Evolutionary conservation across 2,797 vertebrate genomes (phyloP).

Genomic region (Rhynchonycteris naso): DNA sequence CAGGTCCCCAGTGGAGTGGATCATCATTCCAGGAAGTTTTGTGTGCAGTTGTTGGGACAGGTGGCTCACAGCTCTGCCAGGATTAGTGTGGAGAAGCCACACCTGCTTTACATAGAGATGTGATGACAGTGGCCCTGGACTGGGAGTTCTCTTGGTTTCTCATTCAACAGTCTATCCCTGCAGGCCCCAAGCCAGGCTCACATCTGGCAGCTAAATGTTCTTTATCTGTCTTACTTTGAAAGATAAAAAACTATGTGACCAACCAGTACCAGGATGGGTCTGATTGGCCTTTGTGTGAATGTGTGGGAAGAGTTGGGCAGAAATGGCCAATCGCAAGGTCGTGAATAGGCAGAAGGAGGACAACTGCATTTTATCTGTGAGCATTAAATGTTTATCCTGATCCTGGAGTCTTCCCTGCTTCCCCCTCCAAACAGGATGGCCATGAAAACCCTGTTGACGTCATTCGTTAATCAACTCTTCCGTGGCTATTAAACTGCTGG

Average conservation of each 20-base stretch:
- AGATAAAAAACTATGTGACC: constrained; percentile 25
- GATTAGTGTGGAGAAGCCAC: constrained; percentile 43
- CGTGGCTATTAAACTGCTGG: not conserved
- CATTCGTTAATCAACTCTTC: constrained; percentile 53
- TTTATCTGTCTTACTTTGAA: constrained; percentile 24
- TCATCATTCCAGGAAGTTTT: constrained; percentile 45
- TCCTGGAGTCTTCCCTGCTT: not conserved
- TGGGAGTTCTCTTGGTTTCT: constrained; percentile 9
- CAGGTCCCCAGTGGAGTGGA: not conserved
- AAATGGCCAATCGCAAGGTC: constrained; percentile 31
- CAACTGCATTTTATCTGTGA: not conserved
- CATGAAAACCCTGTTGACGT: constrained; percentile 5
- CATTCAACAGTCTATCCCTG: not conserved
- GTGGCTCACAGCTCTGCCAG: constrained; percentile 64
- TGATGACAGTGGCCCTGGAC: not conserved
- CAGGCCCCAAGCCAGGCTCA: not conserved
- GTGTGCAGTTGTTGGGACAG: constrained; percentile 73
- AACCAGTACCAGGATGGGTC: not conserved
- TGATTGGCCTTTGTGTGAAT: not conserved
- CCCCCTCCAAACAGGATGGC: not conserved
- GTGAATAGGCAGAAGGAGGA: not conserved
- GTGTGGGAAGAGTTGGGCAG: not conserved
- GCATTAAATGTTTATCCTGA: not conserved
- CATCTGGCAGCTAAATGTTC: constrained; percentile 56
- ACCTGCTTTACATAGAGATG: constrained; percentile 34